Conservation (phyloP, 2,113 vertebrate genomes). For the Scomber colias region DNA sequence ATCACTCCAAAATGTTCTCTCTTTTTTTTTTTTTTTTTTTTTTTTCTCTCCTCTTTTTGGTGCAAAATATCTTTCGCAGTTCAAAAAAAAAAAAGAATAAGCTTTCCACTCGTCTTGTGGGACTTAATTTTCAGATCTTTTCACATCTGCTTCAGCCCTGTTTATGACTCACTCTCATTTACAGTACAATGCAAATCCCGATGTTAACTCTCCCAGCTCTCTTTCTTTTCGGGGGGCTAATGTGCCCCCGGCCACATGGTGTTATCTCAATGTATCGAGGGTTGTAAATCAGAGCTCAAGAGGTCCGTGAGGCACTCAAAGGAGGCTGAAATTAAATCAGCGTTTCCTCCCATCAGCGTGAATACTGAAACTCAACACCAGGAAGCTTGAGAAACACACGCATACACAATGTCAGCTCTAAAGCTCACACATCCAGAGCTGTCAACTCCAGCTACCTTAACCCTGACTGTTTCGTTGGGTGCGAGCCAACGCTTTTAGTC, state of each 20-base stretch:
- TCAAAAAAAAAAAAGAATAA: slow-evolving; percentile 15
- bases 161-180: slow-evolving; percentile 45
- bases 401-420: slow-evolving; percentile 22
- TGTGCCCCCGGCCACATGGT: slow-evolving; percentile 45
- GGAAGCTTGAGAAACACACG: slow-evolving; percentile 39
- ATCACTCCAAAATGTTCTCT: not conserved
- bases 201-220: slow-evolving; percentile 32
- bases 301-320: slow-evolving; percentile 26
- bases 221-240: slow-evolving; percentile 58
- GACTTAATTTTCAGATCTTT: slow-evolving; percentile 1
- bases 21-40: too few species aligned
- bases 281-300: slow-evolving; percentile 66
- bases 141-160: slow-evolving; percentile 50
- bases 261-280: slow-evolving; percentile 61
- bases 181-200: slow-evolving; percentile 21
- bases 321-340: slow-evolving; percentile 77
- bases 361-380: slow-evolving; percentile 67
- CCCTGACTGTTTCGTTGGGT: slow-evolving; percentile 60
- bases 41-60: not conserved
- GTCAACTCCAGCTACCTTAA: slow-evolving; percentile 61
- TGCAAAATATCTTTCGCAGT: not conserved
- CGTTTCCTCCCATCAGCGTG: slow-evolving; percentile 72
- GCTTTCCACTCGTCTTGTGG: not conserved
- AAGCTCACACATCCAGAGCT: slow-evolving; percentile 54
- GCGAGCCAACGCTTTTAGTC: slow-evolving; percentile 71